Conservation (phyloP, 2,888 invertebrate species). For the Dryocosmus kuriphilus region DNA sequence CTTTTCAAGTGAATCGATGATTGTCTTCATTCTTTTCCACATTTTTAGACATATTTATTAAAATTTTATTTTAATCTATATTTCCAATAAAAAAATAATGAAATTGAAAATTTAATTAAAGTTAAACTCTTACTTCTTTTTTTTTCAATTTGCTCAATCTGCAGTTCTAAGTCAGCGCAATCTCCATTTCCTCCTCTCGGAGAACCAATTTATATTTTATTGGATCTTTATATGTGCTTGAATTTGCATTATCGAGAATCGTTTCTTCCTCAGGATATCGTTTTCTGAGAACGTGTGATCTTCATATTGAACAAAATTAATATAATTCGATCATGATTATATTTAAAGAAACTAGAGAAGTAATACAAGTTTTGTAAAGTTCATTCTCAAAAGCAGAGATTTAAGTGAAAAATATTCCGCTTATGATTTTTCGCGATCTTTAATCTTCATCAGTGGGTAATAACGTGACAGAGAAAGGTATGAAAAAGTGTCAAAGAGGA, state of each 20-base stretch:
- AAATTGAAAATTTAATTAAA: background rate
- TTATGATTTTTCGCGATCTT: background rate
- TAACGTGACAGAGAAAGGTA: background rate
- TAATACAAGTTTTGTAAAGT: background rate
- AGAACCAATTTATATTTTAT: constrained; percentile 29
- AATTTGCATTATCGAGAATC: constrained; percentile 3
- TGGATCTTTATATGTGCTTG: constrained; percentile 22
- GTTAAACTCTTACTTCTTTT: background rate
- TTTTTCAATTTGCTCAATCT: constrained; percentile 25
- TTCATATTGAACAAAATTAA: too few relatives aligned
- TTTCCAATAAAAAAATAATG: background rate
- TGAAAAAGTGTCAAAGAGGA: constrained; percentile 20
- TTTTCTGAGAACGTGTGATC: background rate
- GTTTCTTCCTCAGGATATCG: background rate
- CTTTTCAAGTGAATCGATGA: background rate
- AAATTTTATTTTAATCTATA: background rate
- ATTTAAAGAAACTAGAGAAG: too few relatives aligned
- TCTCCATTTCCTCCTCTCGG: constrained; percentile 6
- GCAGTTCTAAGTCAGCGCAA: background rate
- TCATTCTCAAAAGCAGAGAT: background rate
- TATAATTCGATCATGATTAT: too few relatives aligned
- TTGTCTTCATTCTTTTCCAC: background rate
- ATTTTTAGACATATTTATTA: background rate
- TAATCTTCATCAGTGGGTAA: constrained; percentile 8
- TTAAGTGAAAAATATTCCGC: background rate